Percentiles rank a stretch among this genome's conserved stretches.
phyloP scores from a whole-genome alignment of 1,140 invertebrate species.

The Drosophila seguyi region DNA sequence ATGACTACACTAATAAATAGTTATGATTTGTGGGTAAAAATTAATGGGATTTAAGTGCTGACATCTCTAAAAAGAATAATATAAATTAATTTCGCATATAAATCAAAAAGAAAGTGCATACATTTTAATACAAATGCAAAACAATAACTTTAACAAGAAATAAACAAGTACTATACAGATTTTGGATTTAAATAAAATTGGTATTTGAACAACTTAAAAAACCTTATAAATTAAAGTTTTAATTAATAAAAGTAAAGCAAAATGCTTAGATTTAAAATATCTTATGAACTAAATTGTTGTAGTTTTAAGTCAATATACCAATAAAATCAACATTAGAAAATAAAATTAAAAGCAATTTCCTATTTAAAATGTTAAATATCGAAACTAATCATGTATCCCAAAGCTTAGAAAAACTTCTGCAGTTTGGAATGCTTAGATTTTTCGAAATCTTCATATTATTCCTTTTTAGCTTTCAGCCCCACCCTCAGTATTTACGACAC shows the following conservation, averaged over 20 bases:
- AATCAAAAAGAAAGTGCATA: neutral
- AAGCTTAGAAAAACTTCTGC: neutral
- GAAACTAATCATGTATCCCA: neutral
- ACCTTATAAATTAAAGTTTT: too few species aligned
- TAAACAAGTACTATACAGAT: neutral
- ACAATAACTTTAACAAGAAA: neutral
- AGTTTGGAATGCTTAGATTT: too few species aligned
- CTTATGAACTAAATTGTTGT: too few species aligned
- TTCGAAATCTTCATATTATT: too few species aligned
- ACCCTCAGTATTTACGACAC: slow-evolving; percentile 16
- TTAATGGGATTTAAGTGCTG: neutral
- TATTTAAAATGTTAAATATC: neutral
- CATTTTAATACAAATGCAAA: neutral
- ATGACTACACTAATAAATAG: neutral
- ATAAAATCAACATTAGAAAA: too few species aligned
- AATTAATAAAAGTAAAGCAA: too few species aligned
- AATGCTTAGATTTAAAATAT: too few species aligned
- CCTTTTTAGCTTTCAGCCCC: neutral
- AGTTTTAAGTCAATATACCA: too few species aligned
- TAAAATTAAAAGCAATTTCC: neutral
- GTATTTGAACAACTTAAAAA: too few species aligned
- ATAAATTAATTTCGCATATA: neutral
- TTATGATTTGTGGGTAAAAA: slow-evolving; percentile 12
- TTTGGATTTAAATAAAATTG: neutral
- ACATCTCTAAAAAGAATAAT: neutral